Evolutionary conservation across 2,888 invertebrate species (phyloP), one percentile per base, ranked within the genome.

Genomic region (Metacarcinus magister): DNA sequence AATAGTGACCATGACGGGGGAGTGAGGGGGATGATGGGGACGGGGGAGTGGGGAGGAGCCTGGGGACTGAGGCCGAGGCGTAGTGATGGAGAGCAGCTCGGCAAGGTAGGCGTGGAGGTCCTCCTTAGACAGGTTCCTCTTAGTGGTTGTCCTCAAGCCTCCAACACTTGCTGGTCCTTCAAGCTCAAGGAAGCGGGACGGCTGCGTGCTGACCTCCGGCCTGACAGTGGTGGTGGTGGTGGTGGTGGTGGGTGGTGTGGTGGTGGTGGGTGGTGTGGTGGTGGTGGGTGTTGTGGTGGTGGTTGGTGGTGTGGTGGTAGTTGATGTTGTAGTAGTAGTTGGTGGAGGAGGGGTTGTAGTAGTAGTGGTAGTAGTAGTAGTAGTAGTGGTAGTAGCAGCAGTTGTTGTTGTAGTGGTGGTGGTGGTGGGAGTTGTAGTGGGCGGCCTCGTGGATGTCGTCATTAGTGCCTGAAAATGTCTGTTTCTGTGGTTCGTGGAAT

Each of bases 101-200:
- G 94, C 67, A 39, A 96, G 93, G 32, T 95, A 60, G 23, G 94
- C 95, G 48, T 96, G 96, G 44, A 97, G 91, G 32, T 97, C 96
- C 19, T 96, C 96, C 92, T 75, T 94, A 48, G 96, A 97, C 75
- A 94, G 96, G 46, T 93, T 96, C 67, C 95, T 96, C 90, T 96
- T 96, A 43, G 96, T 96, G 43, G 94, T 96, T 28, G 60, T 91
- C 82, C 93, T 95, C 2, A 75, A 90, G 43, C 94, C 75, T 3
- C 39, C 39, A 7, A 10, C 32, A 16, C 10, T 87, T n/a, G 28
- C 43, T 0, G 16, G 5, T 28, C 91, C 95, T 19, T 91, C 91
- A 8, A 94, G 87, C 13, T 96, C 94, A 19, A 39, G 89, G 93
- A 96, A 92, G 32, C 54, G 93, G 48, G 82, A 90, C 39, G 44